A percentile compares a stretch with the other conserved stretches of the same genome.
phyloP scores from a whole-genome alignment of 1,140 invertebrate genomes.

The Amyelois transitella region DNA sequence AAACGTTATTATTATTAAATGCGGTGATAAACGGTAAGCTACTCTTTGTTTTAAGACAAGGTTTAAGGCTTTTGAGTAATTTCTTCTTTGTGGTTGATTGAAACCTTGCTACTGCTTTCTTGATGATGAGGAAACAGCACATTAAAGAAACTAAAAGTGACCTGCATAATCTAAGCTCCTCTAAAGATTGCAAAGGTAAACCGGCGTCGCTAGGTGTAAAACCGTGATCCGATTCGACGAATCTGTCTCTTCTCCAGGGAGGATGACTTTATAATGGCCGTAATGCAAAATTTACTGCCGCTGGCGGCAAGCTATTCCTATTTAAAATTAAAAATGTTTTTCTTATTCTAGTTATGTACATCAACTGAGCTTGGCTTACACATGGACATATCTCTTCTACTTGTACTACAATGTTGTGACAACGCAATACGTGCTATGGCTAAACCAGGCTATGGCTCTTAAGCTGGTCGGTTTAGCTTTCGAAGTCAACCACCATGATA shows the following conservation, averaged over 20 bases:
- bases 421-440: constrained; percentile 37
- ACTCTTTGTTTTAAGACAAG: too few relatives aligned
- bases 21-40: constrained; percentile 46
- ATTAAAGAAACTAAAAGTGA: too few relatives aligned
- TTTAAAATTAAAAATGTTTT: background rate
- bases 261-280: too few relatives aligned
- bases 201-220: too few relatives aligned
- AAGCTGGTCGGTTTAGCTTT: constrained; percentile 57
- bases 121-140: too few relatives aligned
- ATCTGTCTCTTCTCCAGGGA: too few relatives aligned
- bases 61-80: too few relatives aligned
- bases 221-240: too few relatives aligned
- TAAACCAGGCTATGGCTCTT: constrained; percentile 53
- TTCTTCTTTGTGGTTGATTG: too few relatives aligned
- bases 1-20: constrained; percentile 57
- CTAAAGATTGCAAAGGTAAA: too few relatives aligned
- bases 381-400: constrained; percentile 48
- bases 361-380: constrained; percentile 47
- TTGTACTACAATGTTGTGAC: constrained; percentile 28
- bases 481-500: constrained; percentile 36
- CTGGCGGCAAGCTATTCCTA: background rate
- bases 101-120: too few relatives aligned
- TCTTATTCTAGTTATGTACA: constrained; percentile 48
- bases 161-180: too few relatives aligned
- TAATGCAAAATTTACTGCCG: background rate